phyloP scores from a whole-genome alignment of 1,140 invertebrate species.

The Drosophila sulfurigaster region DNA sequence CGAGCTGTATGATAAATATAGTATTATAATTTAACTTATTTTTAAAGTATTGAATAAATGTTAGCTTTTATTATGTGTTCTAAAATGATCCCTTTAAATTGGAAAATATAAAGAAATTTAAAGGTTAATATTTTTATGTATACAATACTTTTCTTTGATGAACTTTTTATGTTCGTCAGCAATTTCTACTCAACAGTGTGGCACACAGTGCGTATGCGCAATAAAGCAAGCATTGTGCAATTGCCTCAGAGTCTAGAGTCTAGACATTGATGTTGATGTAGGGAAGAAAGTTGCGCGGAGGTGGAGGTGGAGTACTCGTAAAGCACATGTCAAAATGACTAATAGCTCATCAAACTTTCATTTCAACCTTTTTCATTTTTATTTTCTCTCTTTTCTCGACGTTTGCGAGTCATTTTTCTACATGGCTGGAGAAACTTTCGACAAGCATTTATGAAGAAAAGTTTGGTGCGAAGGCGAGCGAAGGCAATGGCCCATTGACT shows the following conservation, averaged over 20 bases:
- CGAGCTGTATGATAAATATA: too few relatives aligned
- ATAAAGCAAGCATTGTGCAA: constrained; percentile 40
- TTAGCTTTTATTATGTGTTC: too few relatives aligned
- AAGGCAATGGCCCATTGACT: constrained; percentile 45
- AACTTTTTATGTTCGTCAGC: constrained; percentile 10
- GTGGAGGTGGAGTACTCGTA: constrained; percentile 6
- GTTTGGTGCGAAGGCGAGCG: constrained; percentile 16
- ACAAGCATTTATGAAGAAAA: constrained; percentile 40
- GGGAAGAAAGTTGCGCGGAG: not conserved
- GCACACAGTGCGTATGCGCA: constrained; percentile 51
- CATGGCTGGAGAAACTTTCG: constrained; percentile 34
- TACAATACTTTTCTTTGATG: too few relatives aligned
- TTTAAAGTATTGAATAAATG: too few relatives aligned
- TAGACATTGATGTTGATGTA: constrained; percentile 52
- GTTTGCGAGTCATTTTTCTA: constrained; percentile 24
- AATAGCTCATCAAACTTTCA: constrained; percentile 81
- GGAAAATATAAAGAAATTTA: not conserved
- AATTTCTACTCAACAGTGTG: constrained; percentile 1
- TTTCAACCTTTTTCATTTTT: constrained; percentile 56
- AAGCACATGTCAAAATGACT: constrained; percentile 75
- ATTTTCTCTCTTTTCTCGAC: constrained; percentile 5
- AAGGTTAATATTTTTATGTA: not conserved
- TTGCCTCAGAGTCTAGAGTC: constrained; percentile 31
- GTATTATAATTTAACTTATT: too few relatives aligned
- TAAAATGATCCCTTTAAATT: too few relatives aligned